phyloP scores from a whole-genome alignment of 2,797 vertebrate genomes.

The Oreochromis mossambicus region DNA sequence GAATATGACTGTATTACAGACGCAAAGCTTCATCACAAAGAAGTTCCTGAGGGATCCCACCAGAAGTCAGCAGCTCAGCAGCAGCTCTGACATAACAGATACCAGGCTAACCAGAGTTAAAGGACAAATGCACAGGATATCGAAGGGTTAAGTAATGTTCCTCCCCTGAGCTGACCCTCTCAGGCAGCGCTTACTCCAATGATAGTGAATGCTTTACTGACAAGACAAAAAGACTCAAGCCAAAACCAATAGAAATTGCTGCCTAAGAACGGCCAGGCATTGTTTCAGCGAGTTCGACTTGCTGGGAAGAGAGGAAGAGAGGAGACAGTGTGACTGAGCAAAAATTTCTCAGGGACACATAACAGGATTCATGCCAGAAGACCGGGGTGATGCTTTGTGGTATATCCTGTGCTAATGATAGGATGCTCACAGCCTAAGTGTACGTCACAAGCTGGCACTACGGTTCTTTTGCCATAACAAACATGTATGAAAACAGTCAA shows the following conservation, averaged over 20 bases:
- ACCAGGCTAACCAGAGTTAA: background rate
- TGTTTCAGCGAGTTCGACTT: constrained; percentile 26
- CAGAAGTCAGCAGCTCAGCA: background rate
- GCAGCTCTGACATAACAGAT: background rate
- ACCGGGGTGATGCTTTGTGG: background rate
- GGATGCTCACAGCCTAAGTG: background rate
- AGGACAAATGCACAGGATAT: constrained; percentile 7
- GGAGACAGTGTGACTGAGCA: constrained; percentile 35
- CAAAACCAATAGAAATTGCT: constrained; percentile 43
- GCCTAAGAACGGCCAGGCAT: constrained; percentile 1
- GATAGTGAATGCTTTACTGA: constrained; percentile 37
- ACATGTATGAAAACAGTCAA: background rate
- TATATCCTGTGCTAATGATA: background rate
- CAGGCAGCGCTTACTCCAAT: constrained; percentile 10
- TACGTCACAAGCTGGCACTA: background rate
- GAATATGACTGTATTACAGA: background rate
- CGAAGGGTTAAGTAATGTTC: constrained; percentile 11
- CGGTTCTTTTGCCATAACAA: background rate
- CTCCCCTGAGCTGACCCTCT: constrained; percentile 20
- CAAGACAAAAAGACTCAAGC: constrained; percentile 28
- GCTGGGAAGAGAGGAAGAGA: constrained; percentile 51
- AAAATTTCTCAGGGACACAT: constrained; percentile 30
- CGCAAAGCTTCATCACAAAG: background rate
- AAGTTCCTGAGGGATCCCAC: background rate
- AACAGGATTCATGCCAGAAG: constrained; percentile 18